phyloP scores from a whole-genome alignment of 2,888 invertebrate species.

The Xestia ashworthii region DNA sequence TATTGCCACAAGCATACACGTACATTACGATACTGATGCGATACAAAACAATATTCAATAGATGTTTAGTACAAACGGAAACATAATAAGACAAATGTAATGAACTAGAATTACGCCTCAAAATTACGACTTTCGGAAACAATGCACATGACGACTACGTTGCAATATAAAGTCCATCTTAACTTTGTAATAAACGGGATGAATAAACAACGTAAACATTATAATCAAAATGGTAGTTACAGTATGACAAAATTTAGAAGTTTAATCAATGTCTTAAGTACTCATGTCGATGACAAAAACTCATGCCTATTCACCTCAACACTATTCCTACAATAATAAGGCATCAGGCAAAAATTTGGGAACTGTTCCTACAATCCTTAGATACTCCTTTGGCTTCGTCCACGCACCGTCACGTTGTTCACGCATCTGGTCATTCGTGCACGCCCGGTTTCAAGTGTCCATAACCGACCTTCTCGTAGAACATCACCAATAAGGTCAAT shows the following conservation, averaged over 20 bases:
- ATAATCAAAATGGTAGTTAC: not conserved
- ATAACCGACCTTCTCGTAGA: no score
- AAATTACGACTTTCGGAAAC: constrained; percentile 44
- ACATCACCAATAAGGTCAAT: no score
- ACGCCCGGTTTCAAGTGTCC: no score
- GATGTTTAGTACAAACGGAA: constrained; percentile 5
- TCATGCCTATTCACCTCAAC: not conserved
- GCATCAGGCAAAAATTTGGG: not conserved
- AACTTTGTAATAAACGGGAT: constrained; percentile 1
- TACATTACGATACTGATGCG: not conserved
- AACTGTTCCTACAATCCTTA: not conserved
- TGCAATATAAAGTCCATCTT: constrained; percentile 4
- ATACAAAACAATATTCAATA: constrained; percentile 14
- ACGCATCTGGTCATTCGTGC: not conserved
- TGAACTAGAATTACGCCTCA: constrained; percentile 7
- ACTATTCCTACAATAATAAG: no score
- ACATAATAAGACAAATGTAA: constrained; percentile 21
- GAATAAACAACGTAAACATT: not conserved
- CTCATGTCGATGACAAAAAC: no score
- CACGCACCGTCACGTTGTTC: not conserved
- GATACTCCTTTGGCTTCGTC: not conserved
- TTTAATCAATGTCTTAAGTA: no score
- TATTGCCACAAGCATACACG: not conserved
- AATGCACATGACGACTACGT: not conserved
- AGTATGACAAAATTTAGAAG: no score